Evolutionary conservation across 2,113 vertebrate species (phyloP).

Genomic region (Neofelis nebulosa): DNA sequence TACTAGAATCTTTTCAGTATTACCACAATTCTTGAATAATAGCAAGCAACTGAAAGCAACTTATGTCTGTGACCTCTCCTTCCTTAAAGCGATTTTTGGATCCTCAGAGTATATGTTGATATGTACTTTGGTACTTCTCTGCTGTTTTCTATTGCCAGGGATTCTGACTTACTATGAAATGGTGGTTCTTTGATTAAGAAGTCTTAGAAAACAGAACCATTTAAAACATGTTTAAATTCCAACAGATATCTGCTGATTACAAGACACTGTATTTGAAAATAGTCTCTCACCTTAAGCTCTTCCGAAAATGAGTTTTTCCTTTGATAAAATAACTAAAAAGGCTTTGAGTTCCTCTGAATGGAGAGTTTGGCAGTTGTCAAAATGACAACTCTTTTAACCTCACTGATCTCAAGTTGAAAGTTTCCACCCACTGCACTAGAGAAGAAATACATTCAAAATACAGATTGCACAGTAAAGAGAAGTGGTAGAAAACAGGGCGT

Average conservation of each 20-base stretch:
- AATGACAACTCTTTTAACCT: constrained; percentile 27
- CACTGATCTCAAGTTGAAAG: not conserved
- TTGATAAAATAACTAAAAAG: constrained; percentile 11
- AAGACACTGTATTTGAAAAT: constrained; percentile 1
- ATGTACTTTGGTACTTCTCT: not conserved
- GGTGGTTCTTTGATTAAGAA: not conserved
- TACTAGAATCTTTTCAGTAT: not conserved
- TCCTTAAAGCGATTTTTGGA: not conserved
- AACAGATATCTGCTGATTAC: not conserved
- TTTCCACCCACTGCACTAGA: not conserved
- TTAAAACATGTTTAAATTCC: constrained; percentile 2
- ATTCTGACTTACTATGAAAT: not conserved
- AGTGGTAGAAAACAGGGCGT: not conserved
- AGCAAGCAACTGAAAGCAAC: not conserved
- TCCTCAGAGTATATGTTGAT: not conserved
- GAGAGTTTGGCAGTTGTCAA: constrained; percentile 18
- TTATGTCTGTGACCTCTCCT: not conserved
- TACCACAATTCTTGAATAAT: not conserved
- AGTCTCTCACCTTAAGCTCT: not conserved
- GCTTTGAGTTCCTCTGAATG: not conserved
- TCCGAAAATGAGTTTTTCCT: not conserved
- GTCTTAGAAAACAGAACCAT: not conserved
- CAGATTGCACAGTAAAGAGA: not conserved
- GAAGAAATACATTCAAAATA: constrained; percentile 7
- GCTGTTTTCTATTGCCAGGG: not conserved